phyloP scores from a whole-genome alignment of 1,140 invertebrate species.

The Ceratosolen solmsi region DNA sequence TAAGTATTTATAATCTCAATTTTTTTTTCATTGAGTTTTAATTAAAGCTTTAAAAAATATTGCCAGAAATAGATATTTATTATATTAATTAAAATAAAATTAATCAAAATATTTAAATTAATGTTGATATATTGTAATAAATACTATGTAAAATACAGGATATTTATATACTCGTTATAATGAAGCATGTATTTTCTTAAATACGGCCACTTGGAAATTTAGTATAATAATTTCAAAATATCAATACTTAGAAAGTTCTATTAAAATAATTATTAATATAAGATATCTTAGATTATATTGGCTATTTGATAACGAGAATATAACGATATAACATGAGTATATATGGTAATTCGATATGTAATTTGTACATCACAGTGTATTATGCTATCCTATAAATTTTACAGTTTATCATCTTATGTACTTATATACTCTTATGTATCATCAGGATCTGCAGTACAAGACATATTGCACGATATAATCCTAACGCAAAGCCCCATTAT shows the following conservation, averaged over 20 bases:
- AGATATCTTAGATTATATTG: background rate
- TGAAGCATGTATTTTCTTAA: too few relatives aligned
- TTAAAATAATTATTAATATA: background rate
- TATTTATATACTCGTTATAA: too few relatives aligned
- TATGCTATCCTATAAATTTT: conserved; percentile 18
- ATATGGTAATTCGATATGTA: background rate
- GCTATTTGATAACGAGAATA: background rate
- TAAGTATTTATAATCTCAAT: too few relatives aligned
- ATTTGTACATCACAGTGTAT: background rate
- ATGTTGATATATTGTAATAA: too few relatives aligned
- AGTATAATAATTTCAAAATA: background rate
- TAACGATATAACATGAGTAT: background rate
- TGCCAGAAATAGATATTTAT: too few relatives aligned
- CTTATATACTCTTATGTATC: too few relatives aligned
- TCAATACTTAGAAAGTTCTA: background rate
- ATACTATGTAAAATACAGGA: too few relatives aligned
- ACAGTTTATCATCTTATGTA: conserved; percentile 4
- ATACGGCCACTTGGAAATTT: too few relatives aligned
- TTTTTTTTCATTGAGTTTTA: too few relatives aligned
- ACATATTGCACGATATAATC: background rate
- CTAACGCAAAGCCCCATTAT: background rate
- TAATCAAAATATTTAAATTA: too few relatives aligned
- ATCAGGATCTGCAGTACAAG: background rate
- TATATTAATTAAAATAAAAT: too few relatives aligned
- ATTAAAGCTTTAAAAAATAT: too few relatives aligned